These are phyloP conservation scores for Clivina fossor DNA, from an alignment of 2,888 invertebrate species.

Conservation along the genomic window DNA sequence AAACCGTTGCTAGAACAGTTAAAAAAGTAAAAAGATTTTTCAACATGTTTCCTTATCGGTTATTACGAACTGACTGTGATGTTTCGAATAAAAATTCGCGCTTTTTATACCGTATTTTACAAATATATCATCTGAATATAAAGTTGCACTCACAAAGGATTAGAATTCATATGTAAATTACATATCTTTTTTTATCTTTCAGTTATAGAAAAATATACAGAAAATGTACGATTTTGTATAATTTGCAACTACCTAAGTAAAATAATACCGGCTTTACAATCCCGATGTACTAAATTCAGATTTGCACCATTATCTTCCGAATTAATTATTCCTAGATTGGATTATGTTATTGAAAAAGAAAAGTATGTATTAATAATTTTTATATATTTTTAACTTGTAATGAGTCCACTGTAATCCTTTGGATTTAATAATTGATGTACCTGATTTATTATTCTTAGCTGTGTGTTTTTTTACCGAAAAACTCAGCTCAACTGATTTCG, in stretches of 20 bases:
- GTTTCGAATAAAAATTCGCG: slow-evolving; percentile 9
- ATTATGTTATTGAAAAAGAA: slow-evolving; percentile 80
- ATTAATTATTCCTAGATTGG: slow-evolving; percentile 87
- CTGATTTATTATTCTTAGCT: too few relatives aligned
- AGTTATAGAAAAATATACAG: slow-evolving; percentile 99
- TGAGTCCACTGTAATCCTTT: too few relatives aligned
- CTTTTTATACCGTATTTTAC: slow-evolving; percentile 26
- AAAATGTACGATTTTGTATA: slow-evolving; percentile 97
- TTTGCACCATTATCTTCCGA: slow-evolving; percentile 86
- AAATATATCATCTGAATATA: slow-evolving; percentile 37
- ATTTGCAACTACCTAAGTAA: slow-evolving; percentile 99
- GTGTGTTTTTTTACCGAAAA: too few relatives aligned
- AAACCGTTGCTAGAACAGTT: slow-evolving; percentile 12
- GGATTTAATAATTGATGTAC: too few relatives aligned
- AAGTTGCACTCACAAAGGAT: slow-evolving; percentile 43
- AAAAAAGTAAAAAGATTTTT: slow-evolving; percentile 11
- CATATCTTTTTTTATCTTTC: too few relatives aligned
- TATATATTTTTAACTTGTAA: too few relatives aligned
- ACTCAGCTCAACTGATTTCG: too few relatives aligned
- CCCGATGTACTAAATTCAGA: slow-evolving; percentile 93
- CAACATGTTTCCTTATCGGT: slow-evolving; percentile 7
- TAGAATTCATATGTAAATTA: slow-evolving; percentile 38
- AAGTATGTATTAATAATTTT: slow-evolving; percentile 59
- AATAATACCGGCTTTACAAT: slow-evolving; percentile 98
- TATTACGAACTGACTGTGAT: slow-evolving; percentile 27